Conservation (phyloP, 2,888 invertebrate genomes). For the Metopia argyrocephala region DNA sequence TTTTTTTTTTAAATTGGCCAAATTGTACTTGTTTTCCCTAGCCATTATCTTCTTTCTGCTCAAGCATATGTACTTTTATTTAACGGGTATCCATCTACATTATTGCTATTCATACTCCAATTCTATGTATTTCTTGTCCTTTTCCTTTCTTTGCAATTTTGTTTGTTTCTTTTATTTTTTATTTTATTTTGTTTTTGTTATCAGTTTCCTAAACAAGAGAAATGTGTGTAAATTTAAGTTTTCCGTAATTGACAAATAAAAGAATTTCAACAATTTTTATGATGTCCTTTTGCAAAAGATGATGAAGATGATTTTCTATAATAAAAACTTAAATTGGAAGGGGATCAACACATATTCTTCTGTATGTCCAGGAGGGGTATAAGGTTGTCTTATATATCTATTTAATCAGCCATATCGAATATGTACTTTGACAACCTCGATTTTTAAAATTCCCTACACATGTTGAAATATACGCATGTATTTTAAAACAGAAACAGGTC, state of each 20-base stretch:
- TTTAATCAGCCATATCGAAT: too few species aligned
- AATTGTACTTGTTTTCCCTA: neutral
- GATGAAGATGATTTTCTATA: constrained; percentile 27
- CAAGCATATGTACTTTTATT: neutral
- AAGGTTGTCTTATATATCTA: too few species aligned
- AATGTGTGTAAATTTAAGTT: constrained; percentile 64
- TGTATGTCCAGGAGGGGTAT: neutral
- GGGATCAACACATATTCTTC: constrained; percentile 8
- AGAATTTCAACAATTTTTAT: constrained; percentile 62
- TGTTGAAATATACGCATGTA: too few species aligned
- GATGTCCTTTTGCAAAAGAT: constrained; percentile 51
- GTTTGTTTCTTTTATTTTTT: constrained; percentile 9
- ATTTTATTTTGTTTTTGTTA: neutral
- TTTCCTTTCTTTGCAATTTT: neutral
- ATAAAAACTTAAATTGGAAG: constrained; percentile 19
- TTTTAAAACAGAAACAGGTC: too few species aligned
- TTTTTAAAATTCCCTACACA: too few species aligned
- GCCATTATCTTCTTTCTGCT: neutral
- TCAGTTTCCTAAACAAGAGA: neutral
- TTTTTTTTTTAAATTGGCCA: neutral
- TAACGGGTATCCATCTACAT: neutral
- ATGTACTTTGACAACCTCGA: too few species aligned
- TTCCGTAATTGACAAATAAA: constrained; percentile 64
- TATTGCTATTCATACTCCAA: too few species aligned
- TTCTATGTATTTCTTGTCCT: too few species aligned